A percentile compares a stretch with the other conserved stretches of the same genome.
Conservation (phyloP, 2,113 vertebrate species). For the Calyptomena viridis region DNA sequence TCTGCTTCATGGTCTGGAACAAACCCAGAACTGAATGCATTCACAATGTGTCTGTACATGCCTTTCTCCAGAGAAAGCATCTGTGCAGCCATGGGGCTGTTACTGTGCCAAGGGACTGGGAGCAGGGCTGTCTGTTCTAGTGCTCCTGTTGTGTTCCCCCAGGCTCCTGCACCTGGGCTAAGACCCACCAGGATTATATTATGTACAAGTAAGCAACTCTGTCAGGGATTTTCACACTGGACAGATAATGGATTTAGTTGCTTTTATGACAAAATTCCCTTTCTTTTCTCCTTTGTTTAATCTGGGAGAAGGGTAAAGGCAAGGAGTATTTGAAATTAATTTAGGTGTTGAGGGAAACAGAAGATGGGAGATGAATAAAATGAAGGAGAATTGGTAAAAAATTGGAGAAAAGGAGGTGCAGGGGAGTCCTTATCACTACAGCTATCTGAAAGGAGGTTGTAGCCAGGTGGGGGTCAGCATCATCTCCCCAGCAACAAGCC, state of each 20-base stretch:
- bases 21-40: not conserved
- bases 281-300: not conserved
- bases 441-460: too few relatives aligned
- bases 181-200: not conserved
- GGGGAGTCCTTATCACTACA: not conserved
- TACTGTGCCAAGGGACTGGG: not conserved
- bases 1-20: not conserved
- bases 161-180: not conserved
- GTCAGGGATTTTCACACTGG: not conserved
- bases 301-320: not conserved
- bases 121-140: not conserved
- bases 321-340: not conserved
- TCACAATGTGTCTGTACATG: not conserved
- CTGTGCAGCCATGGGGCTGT: not conserved
- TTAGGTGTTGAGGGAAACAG: not conserved
- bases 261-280: not conserved
- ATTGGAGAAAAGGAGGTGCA: fast-evolving
- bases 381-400: not conserved
- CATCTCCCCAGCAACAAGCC: not conserved
- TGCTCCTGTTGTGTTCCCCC: not conserved
- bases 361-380: not conserved
- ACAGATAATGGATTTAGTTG: not conserved
- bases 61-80: not conserved
- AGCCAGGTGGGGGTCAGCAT: not conserved
- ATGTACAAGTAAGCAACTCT: not conserved